Base-by-base conservation (phyloP, 1,140 invertebrate genomes). In the Cydia fagiglandana region DNA sequence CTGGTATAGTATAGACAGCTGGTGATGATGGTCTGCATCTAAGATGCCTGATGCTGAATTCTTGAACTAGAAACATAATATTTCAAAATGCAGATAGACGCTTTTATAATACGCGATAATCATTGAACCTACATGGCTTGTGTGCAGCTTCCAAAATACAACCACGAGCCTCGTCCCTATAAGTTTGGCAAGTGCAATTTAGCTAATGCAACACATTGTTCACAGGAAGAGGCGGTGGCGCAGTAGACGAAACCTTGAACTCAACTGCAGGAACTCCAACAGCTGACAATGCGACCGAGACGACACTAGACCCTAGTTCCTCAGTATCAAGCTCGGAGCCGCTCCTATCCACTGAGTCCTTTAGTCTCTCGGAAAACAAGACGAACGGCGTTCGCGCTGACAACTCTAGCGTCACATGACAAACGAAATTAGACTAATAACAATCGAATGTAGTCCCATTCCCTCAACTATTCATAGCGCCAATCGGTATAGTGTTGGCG, bases 151-250 rank as follows among this genome's bases (percentile, higher is more conserved):
- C 6, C 50, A 17, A 53, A 53, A 17, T 7, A 17, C 17, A 53
- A 17, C 50, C 17, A 53, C 50, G 15, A n/a, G 17, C n/a, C n/a
- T 12, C 47, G 2, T n/a, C 2, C 50, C n/a, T 12, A n/a, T 12
- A n/a, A 13, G 50, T 47, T 47, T n/a, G n/a, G 12, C 30, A n/a
- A 47, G 3, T 47, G 13, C 50, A 17, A 53, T 53, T 53, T 15
- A 30, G 56, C 66, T 28, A 64, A 76, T 20, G 41, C n/a, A 45
- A 50, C 56, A 20, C 45, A 77, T 80, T 84, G 64, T 83, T 87
- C 80, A 13, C 85, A 92, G 90, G 89, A 91, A 83, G 90, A 91
- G 83, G 88, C 90, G 83, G 88, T 92, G 86, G 81, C 90, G 77
- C 86, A 92, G 79, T 92, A 77, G 89, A 83, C 74, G 84, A 81